Percentiles rank a stretch among this genome's conserved stretches.
Evolutionary conservation across 1,140 invertebrate species (phyloP).

Genomic region (Brachionus manjavacas): DNA sequence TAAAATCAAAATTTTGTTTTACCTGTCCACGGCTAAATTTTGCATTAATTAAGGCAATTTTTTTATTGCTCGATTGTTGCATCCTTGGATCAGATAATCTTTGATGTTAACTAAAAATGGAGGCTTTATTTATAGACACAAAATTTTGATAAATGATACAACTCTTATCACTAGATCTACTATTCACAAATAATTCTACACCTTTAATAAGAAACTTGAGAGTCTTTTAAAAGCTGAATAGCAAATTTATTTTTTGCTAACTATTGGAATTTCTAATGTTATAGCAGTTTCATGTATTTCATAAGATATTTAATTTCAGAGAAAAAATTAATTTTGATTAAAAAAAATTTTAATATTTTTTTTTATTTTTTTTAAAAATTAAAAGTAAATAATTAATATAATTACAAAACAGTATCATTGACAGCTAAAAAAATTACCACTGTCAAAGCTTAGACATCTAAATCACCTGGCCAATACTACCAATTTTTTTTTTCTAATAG

Average conservation of each 20-base stretch:
- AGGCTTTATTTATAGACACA: neutral
- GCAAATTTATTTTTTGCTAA: neutral
- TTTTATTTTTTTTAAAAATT: no score
- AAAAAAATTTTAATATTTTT: neutral
- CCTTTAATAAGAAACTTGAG: neutral
- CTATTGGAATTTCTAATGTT: neutral
- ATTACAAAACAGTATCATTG: no score
- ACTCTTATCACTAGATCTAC: neutral
- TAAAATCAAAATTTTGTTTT: neutral
- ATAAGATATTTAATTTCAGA: neutral
- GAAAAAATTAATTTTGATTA: neutral
- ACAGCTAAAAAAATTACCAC: no score
- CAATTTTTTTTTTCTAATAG: no score
- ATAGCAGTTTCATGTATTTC: neutral
- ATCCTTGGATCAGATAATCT: neutral
- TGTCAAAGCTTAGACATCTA: no score
- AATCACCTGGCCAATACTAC: no score
- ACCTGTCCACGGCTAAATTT: slow-evolving; percentile 20
- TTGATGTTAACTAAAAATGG: neutral
- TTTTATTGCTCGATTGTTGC: neutral
- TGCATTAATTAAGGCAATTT: neutral
- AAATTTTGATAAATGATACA: neutral
- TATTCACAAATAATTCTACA: neutral
- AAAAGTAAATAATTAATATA: no score
- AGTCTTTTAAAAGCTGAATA: neutral